Percentiles rank a stretch among this genome's conserved stretches.
Conservation (phyloP, 2,113 vertebrate genomes). For the Lichenostomus cassidix region DNA sequence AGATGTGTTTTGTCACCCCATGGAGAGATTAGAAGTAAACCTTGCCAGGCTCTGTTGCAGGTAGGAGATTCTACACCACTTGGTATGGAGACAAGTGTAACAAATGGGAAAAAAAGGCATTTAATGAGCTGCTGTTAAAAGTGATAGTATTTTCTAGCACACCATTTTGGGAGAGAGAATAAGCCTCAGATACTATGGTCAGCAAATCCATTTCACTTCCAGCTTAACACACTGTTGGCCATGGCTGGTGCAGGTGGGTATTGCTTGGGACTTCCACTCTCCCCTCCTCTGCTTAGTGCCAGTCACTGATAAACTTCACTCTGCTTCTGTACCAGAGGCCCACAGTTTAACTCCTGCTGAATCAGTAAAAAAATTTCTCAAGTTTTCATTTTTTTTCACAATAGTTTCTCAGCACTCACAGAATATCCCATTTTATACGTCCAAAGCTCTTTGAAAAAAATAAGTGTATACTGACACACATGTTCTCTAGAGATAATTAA, state of each 20-base stretch:
- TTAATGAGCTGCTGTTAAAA: background rate
- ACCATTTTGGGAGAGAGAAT: background rate
- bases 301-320: background rate
- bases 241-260: background rate
- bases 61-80: background rate
- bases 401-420: background rate
- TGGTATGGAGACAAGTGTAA: background rate
- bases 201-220: background rate
- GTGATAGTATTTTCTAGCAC: background rate
- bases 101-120: background rate
- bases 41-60: background rate
- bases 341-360: background rate
- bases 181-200: no score
- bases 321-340: background rate
- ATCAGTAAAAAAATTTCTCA: background rate
- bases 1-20: background rate
- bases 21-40: background rate
- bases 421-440: background rate
- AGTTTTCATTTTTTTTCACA: background rate
- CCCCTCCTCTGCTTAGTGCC: background rate
- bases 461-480: fast-evolving
- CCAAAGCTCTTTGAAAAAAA: background rate
- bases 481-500: background rate
- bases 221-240: background rate
- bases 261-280: background rate